Evolutionary conservation across 1,140 invertebrate genomes (phyloP).

Genomic region (Cryptotermes secundus): DNA sequence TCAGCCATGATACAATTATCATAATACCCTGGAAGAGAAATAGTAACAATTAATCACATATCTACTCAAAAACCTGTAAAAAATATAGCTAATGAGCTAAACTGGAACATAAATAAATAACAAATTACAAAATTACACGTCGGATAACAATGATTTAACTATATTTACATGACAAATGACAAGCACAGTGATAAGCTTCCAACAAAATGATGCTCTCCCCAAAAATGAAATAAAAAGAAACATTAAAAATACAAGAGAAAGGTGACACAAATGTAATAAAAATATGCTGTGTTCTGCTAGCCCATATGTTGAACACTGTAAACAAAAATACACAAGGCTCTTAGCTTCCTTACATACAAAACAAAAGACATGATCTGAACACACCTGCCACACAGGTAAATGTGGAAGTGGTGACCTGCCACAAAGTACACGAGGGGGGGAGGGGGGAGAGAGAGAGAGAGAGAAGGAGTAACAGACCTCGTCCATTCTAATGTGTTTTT

Average conservation of each 20-base stretch:
- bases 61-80: background rate
- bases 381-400: too few relatives aligned
- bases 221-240: background rate
- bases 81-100: background rate
- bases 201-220: background rate
- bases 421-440: too few relatives aligned
- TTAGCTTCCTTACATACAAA: too few relatives aligned
- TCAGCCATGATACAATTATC: too few relatives aligned
- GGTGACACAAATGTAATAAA: too few relatives aligned
- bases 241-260: too few relatives aligned
- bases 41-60: background rate
- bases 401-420: too few relatives aligned
- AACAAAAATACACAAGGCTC: background rate
- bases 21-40: background rate
- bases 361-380: too few relatives aligned
- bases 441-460: too few relatives aligned
- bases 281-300: background rate
- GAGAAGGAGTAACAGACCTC: too few relatives aligned
- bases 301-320: slow-evolving; percentile 5
- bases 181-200: background rate
- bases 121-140: background rate
- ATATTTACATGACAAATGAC: background rate
- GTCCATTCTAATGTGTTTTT: too few relatives aligned
- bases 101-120: background rate
- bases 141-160: background rate